Percentiles rank a stretch among this genome's conserved stretches.
Evolutionary conservation across 2,888 invertebrate species (phyloP).

Genomic region (Thumatha senex): DNA sequence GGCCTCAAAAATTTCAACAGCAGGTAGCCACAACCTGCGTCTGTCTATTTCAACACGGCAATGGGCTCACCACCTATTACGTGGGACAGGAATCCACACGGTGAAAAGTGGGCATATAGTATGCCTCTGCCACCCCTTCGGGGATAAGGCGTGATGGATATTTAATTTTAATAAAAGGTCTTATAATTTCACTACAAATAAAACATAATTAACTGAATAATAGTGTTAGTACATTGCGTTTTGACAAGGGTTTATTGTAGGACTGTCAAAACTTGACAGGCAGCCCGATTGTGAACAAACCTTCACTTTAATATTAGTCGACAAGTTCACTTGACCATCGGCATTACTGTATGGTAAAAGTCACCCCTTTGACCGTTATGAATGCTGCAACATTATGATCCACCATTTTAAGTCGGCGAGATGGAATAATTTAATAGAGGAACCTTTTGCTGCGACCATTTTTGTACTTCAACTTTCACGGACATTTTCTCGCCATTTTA

Average conservation of each 20-base stretch:
- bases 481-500: conserved; percentile 31
- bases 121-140: too few relatives aligned
- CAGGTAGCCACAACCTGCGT: too few relatives aligned
- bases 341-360: conserved; percentile 32
- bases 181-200: background rate
- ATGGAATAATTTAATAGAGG: conserved; percentile 78
- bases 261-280: background rate
- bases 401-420: conserved; percentile 66
- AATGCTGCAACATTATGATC: conserved; percentile 67
- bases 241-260: too few relatives aligned
- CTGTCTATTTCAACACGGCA: too few relatives aligned
- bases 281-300: conserved; percentile 6
- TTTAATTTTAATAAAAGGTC: too few relatives aligned
- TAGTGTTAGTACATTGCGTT: too few relatives aligned
- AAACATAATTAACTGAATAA: background rate
- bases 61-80: too few relatives aligned
- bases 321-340: conserved; percentile 30
- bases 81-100: too few relatives aligned
- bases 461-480: conserved; percentile 45
- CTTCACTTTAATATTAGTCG: conserved; percentile 4
- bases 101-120: too few relatives aligned
- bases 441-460: conserved; percentile 57
- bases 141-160: too few relatives aligned
- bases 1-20: too few relatives aligned
- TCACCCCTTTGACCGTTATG: conserved; percentile 53